Evolutionary conservation across 2,888 invertebrate species (phyloP), one percentile per base, ranked within the genome.

Genomic region (Drosophila mimetica): DNA sequence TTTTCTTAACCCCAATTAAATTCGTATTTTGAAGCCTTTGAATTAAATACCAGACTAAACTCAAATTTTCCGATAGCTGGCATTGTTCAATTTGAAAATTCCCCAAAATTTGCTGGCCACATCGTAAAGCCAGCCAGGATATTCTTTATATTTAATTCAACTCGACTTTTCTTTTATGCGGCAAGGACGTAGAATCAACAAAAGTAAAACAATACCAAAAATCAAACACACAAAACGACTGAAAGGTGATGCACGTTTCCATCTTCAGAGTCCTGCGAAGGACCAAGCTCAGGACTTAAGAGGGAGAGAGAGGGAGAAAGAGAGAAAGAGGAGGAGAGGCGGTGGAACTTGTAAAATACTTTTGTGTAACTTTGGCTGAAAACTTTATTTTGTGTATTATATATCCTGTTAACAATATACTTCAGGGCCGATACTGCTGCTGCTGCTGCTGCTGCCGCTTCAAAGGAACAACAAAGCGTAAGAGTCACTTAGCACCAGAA

Each of bases 391-490:
- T 86, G 87, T 84, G 88, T 86, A 84, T 84, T 85, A 86, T 83
- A 87, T 88, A 88, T 86, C 88, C 88, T 86, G 88, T 88, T 88
- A 88, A 86, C 85, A 86, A 86, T 88, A 86, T 88, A 86, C 85
- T 86, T 88, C 79, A 85, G 86, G 78, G 88, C 74, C 77, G 57
- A 70, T 57, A 59, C 39, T 14, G 50, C 14, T 70, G 7, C 85
- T 79, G 77, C 82, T 16, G 20, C 16, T 9, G 18, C 44, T 28
- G 67, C 69, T 54, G 71, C 73, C 73, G 82, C 83, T 79, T 83
- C 84, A 86, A 77, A 76, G 77, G 83, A 69, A 73, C 84, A 81
- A 81, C 74, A 88, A 83, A 79, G 79, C 71, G 70, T 77, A 74
- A 80, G 85, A 83, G 82, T 87, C 82, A 83, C 82, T 82, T 82